Percentiles rank a stretch among this genome's conserved stretches.
These are phyloP conservation scores for Melanotaenia boesemani DNA, from an alignment of 2,797 vertebrate species.

Conservation along the genomic window DNA sequence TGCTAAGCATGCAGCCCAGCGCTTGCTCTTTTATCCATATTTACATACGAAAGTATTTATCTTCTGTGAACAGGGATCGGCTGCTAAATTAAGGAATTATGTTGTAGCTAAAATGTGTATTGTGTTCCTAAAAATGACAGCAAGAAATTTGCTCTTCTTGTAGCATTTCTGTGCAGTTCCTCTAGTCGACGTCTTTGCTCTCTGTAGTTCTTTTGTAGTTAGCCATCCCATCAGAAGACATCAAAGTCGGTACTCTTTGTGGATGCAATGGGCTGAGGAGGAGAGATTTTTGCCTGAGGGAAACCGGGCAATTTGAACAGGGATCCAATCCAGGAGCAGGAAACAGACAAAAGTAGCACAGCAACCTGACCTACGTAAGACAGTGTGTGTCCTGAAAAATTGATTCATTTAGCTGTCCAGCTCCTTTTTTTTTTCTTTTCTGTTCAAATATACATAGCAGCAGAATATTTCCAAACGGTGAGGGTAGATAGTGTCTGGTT, in stretches of 20 bases:
- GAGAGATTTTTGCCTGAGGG: constrained; percentile 36
- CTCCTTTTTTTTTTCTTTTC: constrained; percentile 48
- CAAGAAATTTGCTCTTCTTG: not conserved
- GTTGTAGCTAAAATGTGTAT: constrained; percentile 35
- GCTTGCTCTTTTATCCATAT: constrained; percentile 53
- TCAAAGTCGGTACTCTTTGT: constrained; percentile 38
- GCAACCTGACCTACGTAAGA: constrained; percentile 18
- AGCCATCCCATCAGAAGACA: constrained; percentile 35
- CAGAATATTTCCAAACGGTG: constrained; percentile 41
- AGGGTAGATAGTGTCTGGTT: constrained; percentile 69
- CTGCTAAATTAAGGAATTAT: constrained; percentile 45
- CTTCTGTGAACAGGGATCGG: constrained; percentile 11
- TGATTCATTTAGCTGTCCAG: constrained; percentile 57
- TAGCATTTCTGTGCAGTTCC: constrained; percentile 7
- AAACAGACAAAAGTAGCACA: constrained; percentile 5
- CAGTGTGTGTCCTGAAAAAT: constrained; percentile 18
- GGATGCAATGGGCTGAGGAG: constrained; percentile 43
- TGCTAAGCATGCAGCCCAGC: constrained; percentile 48
- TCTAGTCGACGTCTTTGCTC: constrained; percentile 21
- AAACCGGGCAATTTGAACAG: constrained; percentile 26
- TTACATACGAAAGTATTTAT: constrained; percentile 47
- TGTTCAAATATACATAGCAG: constrained; percentile 36
- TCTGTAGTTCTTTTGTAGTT: constrained; percentile 30
- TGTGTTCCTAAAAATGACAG: constrained; percentile 20
- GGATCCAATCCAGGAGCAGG: constrained; percentile 41